These are phyloP conservation scores for Hydractinia symbiolongicarpus DNA, from an alignment of 30 jellyfish, hydroid and myxozoan genomes.

Conservation along the genomic window DNA sequence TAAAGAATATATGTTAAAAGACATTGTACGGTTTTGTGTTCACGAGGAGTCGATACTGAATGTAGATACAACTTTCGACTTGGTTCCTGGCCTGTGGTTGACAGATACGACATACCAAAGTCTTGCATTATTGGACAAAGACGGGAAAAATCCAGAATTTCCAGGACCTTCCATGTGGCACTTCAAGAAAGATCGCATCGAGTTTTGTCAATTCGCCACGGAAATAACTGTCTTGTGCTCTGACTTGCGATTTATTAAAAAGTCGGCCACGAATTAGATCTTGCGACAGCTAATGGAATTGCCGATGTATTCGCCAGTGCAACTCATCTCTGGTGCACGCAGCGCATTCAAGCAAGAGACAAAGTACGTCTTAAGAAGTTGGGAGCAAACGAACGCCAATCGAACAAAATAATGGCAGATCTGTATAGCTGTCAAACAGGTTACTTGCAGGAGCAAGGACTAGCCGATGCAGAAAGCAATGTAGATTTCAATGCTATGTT, in stretches of 20 bases:
- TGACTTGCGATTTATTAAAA: slow-evolving; percentile 13
- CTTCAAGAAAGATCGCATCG: slow-evolving; percentile 26
- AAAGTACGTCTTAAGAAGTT: slow-evolving; percentile 9
- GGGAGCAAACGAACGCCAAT: slow-evolving; percentile 42
- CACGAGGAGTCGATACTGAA: slow-evolving; percentile 24
- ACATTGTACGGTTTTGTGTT: slow-evolving; percentile 37
- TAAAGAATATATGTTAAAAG: slow-evolving; percentile 31
- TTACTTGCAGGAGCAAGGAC: slow-evolving; percentile 11
- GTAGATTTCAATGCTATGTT: not conserved
- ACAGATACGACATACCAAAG: slow-evolving; percentile 40
- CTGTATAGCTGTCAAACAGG: slow-evolving; percentile 33
- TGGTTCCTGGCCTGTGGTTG: slow-evolving; percentile 33
- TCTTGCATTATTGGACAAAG: slow-evolving; percentile 27
- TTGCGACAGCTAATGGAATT: slow-evolving; percentile 41
- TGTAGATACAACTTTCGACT: slow-evolving; percentile 40
- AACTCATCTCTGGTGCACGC: slow-evolving; percentile 36
- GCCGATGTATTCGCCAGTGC: slow-evolving; percentile 24
- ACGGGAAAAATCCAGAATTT: slow-evolving; percentile 1
- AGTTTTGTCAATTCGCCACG: slow-evolving; percentile 27
- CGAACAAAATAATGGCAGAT: slow-evolving; percentile 41
- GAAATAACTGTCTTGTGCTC: slow-evolving; percentile 27
- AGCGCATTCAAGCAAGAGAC: slow-evolving; percentile 43
- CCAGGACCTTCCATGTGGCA: slow-evolving; percentile 23
- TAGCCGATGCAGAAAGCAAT: slow-evolving; percentile 13
- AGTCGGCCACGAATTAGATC: slow-evolving; percentile 52